Evolutionary conservation across 2,888 invertebrate genomes (phyloP).

Genomic region (Polydesmus complanatus): DNA sequence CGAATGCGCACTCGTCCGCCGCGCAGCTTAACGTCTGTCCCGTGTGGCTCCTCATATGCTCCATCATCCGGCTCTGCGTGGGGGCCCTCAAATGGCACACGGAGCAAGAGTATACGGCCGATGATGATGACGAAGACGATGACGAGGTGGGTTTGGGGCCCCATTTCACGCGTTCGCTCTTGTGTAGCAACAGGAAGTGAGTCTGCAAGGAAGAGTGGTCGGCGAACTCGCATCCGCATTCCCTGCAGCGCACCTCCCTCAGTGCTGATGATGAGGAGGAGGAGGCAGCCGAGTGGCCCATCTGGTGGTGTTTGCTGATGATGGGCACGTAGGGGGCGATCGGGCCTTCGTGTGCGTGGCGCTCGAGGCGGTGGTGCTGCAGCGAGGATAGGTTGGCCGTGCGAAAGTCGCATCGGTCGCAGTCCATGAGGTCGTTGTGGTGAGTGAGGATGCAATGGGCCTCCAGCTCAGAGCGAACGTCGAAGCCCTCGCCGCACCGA

Average conservation of each 20-base stretch:
- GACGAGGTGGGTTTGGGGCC: neutral
- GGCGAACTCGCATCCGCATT: constrained; percentile 42
- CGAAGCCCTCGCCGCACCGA: constrained; percentile 26
- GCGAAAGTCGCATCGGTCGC: constrained; percentile 27
- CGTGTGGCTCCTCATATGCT: constrained; percentile 38
- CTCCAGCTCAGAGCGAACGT: constrained; percentile 25
- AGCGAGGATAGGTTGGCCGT: constrained; percentile 27
- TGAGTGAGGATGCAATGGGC: constrained; percentile 26
- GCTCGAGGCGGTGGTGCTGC: constrained; percentile 26
- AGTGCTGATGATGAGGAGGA: constrained; percentile 26
- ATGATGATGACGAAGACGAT: neutral
- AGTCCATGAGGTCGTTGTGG: constrained; percentile 27
- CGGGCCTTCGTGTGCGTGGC: constrained; percentile 20
- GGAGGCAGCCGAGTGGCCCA: constrained; percentile 17
- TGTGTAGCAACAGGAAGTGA: constrained; percentile 21
- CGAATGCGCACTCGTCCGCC: constrained; percentile 27
- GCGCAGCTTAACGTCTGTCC: constrained; percentile 27
- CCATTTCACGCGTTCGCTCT: constrained; percentile 18
- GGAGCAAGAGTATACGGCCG: constrained; percentile 33
- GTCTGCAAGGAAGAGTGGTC: constrained; percentile 38
- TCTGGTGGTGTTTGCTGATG: constrained; percentile 14
- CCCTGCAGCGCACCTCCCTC: constrained; percentile 38
- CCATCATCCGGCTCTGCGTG: constrained; percentile 36
- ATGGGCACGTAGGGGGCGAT: constrained; percentile 8
- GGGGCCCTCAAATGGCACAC: constrained; percentile 36